A percentile compares a stretch with the other conserved stretches of the same genome.
These are phyloP conservation scores for Geopemphigus sp. DNA, from an alignment of 1,140 invertebrate genomes.

Conservation along the genomic window DNA sequence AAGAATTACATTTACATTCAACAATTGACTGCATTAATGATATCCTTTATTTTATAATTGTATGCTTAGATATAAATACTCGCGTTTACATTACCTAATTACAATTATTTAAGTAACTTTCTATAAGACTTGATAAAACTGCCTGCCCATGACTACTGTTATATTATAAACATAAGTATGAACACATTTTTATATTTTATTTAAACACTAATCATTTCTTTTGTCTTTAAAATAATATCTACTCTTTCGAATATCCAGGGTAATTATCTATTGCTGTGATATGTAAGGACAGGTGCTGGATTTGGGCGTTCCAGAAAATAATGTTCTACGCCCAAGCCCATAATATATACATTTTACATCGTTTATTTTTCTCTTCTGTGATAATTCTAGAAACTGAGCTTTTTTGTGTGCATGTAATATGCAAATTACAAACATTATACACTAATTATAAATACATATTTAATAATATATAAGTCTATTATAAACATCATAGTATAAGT, in stretches of 20 bases:
- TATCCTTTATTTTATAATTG: constrained; percentile 23
- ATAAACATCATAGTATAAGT: neutral
- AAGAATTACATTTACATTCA: neutral
- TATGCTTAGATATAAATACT: constrained; percentile 20
- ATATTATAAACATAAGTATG: constrained; percentile 4
- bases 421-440: neutral
- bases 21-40: constrained; percentile 23
- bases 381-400: constrained; percentile 41
- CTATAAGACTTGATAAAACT: constrained; percentile 32
- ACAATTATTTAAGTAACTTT: constrained; percentile 17
- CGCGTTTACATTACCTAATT: constrained; percentile 17
- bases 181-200: constrained; percentile 8
- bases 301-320: constrained; percentile 6
- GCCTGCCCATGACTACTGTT: constrained; percentile 33
- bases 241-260: constrained; percentile 28
- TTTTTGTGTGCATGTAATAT: constrained; percentile 13
- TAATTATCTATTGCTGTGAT: constrained; percentile 37
- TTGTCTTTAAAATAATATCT: neutral
- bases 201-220: neutral
- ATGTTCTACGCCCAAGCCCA: constrained; percentile 17
- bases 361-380: constrained; percentile 34
- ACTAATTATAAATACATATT: neutral
- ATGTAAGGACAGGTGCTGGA: constrained; percentile 46
- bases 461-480: neutral
- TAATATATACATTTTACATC: constrained; percentile 19